A percentile compares a stretch with the other conserved stretches of the same genome.
phyloP scores from a whole-genome alignment of 2,113 vertebrate genomes.

The Sinocyclocheilus rhinocerous region DNA sequence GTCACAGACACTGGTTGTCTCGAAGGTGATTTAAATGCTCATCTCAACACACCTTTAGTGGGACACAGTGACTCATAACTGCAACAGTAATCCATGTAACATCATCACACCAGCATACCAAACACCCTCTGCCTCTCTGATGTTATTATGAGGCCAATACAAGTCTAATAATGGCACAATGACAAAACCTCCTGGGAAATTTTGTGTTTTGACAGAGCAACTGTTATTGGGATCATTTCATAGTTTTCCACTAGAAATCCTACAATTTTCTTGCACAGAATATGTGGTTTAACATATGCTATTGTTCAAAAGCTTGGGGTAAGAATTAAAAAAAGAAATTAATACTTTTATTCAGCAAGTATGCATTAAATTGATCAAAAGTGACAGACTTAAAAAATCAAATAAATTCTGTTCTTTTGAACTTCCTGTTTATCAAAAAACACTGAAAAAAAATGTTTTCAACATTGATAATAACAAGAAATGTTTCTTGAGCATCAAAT shows the following conservation, averaged over 20 bases:
- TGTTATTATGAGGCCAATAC: slow-evolving; percentile 37
- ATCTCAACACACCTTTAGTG: slow-evolving; percentile 58
- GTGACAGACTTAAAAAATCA: too few species aligned
- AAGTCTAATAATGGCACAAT: slow-evolving; percentile 37
- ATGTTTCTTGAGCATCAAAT: too few species aligned
- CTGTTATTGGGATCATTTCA: slow-evolving; percentile 4
- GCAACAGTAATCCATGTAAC: slow-evolving; percentile 58
- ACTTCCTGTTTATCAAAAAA: too few species aligned
- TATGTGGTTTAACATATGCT: background rate
- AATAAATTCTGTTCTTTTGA: too few species aligned
- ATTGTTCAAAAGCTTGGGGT: background rate
- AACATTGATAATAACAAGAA: too few species aligned
- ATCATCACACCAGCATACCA: slow-evolving; percentile 56
- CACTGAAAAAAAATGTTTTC: too few species aligned
- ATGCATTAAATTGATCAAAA: too few species aligned
- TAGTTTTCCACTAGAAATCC: slow-evolving; percentile 5
- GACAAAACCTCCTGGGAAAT: slow-evolving; percentile 28
- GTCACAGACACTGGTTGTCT: slow-evolving; percentile 68
- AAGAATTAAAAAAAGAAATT: too few species aligned
- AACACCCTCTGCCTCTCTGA: slow-evolving; percentile 46
- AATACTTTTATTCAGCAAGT: too few species aligned
- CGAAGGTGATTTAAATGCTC: slow-evolving; percentile 65
- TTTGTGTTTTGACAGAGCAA: slow-evolving; percentile 26
- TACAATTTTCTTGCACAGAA: background rate
- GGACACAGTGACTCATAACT: slow-evolving; percentile 65